Conservation (phyloP, 2,797 vertebrate species). For the Danio albolineatus region DNA sequence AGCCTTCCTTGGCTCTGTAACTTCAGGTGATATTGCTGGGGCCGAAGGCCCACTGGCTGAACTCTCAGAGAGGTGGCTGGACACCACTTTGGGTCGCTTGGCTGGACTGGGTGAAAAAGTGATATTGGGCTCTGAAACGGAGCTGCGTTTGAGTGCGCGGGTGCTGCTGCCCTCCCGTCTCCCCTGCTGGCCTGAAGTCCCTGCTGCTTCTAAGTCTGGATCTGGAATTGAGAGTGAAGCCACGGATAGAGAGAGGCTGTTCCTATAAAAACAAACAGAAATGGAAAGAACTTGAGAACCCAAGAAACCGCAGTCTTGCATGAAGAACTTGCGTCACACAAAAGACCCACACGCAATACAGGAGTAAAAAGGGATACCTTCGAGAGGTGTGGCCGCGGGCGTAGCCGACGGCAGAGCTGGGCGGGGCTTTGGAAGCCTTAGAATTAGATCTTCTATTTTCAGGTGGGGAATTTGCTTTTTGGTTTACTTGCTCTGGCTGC, state of each 20-base stretch:
- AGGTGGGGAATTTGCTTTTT: constrained; percentile 98
- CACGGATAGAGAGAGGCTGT: constrained; percentile 90
- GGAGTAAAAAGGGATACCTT: constrained; percentile 88
- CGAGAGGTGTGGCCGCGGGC: constrained; percentile 97
- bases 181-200: constrained; percentile 91
- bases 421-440: constrained; percentile 98
- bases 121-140: constrained; percentile 92
- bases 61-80: constrained; percentile 63
- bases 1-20: constrained; percentile 74
- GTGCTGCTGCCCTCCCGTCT: constrained; percentile 87
- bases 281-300: not conserved
- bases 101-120: constrained; percentile 91
- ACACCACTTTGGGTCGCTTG: constrained; percentile 93
- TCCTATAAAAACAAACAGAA: constrained; percentile 80
- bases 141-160: constrained; percentile 93
- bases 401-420: constrained; percentile 95
- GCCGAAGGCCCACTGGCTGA: constrained; percentile 21
- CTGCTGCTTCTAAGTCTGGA: constrained; percentile 87
- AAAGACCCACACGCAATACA: constrained; percentile 25
- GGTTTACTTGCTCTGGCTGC: constrained; percentile 99
- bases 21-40: constrained; percentile 25
- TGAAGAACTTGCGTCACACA: not conserved
- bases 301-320: not conserved
- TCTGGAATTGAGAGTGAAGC: constrained; percentile 90
- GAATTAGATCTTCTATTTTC: constrained; percentile 98